Conservation (phyloP, 2,113 vertebrate species). For the Pionites leucogaster region DNA sequence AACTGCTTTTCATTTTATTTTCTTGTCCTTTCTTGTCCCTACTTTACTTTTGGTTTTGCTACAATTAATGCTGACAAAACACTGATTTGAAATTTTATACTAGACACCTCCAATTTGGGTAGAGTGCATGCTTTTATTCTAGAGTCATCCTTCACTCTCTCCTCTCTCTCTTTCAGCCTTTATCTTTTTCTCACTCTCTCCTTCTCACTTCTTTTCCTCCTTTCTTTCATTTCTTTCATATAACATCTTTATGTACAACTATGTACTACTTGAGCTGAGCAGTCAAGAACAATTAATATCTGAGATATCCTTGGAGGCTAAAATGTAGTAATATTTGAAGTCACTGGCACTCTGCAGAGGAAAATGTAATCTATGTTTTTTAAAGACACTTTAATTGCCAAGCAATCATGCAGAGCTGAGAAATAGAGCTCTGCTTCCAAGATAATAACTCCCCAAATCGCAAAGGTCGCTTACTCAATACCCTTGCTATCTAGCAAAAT, state of each 20-base stretch:
- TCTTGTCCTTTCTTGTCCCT: background rate
- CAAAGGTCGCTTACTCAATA: background rate
- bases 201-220: background rate
- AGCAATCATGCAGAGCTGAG: slow-evolving; percentile 42
- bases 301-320: slow-evolving; percentile 10
- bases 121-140: background rate
- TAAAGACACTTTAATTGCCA: slow-evolving; percentile 40
- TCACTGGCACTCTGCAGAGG: background rate
- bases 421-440: slow-evolving; percentile 35
- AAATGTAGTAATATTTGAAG: slow-evolving; percentile 27
- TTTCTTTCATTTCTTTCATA: background rate
- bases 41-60: background rate
- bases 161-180: background rate
- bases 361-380: slow-evolving; percentile 41
- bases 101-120: background rate
- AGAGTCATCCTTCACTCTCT: background rate
- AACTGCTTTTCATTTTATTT: background rate
- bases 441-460: slow-evolving; percentile 29
- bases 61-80: background rate
- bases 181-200: background rate
- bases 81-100: background rate
- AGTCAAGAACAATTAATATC: slow-evolving; percentile 16
- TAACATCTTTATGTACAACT: background rate
- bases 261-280: background rate
- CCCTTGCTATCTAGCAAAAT: background rate